A percentile compares a stretch with the other conserved stretches of the same genome.
Conservation (phyloP, 2,797 vertebrate genomes). For the Dendrocincla tyrannina region DNA sequence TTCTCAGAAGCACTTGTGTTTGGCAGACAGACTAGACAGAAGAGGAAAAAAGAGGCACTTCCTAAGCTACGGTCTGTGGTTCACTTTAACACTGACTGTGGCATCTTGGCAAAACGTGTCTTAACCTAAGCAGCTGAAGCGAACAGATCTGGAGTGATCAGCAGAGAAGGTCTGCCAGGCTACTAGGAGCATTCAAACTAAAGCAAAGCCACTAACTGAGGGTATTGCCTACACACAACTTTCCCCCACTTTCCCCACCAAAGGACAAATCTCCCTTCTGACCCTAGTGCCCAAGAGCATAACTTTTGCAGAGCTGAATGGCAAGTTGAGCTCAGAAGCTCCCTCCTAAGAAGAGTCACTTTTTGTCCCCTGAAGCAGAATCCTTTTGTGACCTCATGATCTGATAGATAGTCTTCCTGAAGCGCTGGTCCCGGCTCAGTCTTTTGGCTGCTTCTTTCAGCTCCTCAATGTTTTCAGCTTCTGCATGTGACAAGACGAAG, state of each 20-base stretch:
- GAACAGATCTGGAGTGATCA: not conserved
- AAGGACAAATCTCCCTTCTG: not conserved
- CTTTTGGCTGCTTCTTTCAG: slow-evolving; percentile 85
- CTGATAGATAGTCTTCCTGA: slow-evolving; percentile 87
- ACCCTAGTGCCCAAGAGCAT: not conserved
- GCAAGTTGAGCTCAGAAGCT: not conserved
- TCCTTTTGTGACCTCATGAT: slow-evolving; percentile 80
- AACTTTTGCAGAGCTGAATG: not conserved
- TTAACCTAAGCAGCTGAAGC: not conserved
- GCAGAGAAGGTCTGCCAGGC: not conserved
- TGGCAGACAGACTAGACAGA: not conserved
- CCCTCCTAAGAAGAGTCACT: slow-evolving; percentile 30
- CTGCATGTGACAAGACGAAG: slow-evolving; percentile 78
- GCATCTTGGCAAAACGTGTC: not conserved
- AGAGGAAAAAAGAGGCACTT: not conserved
- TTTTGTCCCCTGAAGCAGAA: slow-evolving; percentile 22
- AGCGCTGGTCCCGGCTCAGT: slow-evolving; percentile 86
- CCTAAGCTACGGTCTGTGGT: not conserved
- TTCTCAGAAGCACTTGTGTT: not conserved
- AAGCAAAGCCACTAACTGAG: slow-evolving; percentile 19
- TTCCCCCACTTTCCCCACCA: not conserved
- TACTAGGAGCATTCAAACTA: not conserved
- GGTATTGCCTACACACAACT: not conserved
- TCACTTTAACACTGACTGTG: not conserved
- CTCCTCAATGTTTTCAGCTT: slow-evolving; percentile 83